These are phyloP conservation scores for Nephrotoma appendiculata DNA, from an alignment of 2,888 invertebrate species.

Conservation along the genomic window DNA sequence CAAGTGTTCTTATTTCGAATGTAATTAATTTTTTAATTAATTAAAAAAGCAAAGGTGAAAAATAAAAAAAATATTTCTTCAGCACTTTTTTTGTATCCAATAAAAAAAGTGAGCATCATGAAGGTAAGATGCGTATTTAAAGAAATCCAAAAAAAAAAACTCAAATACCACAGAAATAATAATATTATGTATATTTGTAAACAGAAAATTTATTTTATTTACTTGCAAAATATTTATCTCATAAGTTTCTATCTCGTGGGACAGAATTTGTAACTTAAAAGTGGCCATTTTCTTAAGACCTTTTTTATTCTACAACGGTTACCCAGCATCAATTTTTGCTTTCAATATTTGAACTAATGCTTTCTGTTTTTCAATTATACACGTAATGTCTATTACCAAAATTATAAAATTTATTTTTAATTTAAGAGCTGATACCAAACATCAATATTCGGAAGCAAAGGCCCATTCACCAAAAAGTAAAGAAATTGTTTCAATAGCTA, in stretches of 20 bases:
- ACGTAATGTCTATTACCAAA: neutral
- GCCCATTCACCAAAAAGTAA: too few species aligned
- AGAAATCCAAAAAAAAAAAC: slow-evolving; percentile 3
- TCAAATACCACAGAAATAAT: neutral
- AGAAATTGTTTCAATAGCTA: too few species aligned
- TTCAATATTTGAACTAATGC: neutral
- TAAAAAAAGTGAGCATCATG: slow-evolving; percentile 4
- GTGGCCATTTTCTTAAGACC: neutral
- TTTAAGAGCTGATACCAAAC: neutral
- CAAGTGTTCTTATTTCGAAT: neutral
- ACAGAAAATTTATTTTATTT: neutral
- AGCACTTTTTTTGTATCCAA: neutral
- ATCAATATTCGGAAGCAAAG: neutral
- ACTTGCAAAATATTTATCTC: neutral
- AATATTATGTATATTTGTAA: neutral
- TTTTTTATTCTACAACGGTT: neutral
- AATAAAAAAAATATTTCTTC: neutral
- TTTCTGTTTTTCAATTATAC: neutral
- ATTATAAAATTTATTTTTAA: neutral
- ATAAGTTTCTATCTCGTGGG: neutral
- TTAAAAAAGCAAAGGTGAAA: slow-evolving; percentile 4
- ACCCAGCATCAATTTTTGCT: neutral
- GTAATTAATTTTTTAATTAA: neutral
- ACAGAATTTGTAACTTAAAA: neutral
- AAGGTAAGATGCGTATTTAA: slow-evolving; percentile 6